A percentile compares a stretch with the other conserved stretches of the same genome.
Conservation (phyloP, 2,797 vertebrate genomes). For the Tragelaphus eurycerus region DNA sequence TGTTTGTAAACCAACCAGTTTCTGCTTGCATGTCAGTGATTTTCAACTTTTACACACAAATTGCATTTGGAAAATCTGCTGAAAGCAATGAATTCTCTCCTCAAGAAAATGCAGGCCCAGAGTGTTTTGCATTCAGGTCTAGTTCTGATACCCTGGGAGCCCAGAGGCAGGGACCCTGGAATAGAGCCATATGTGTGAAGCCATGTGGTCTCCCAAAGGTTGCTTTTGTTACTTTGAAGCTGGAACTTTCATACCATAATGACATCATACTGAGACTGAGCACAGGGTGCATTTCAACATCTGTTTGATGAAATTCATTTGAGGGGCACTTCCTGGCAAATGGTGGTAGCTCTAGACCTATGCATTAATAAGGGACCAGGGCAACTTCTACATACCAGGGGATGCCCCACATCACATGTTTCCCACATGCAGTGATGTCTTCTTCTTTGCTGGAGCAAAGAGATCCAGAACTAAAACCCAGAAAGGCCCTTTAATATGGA, state of each 20-base stretch:
- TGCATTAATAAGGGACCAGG: background rate
- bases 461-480: background rate
- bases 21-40: background rate
- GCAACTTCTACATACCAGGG: background rate
- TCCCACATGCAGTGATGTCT: background rate
- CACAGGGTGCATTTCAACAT: background rate
- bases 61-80: background rate
- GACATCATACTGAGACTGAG: too few species aligned
- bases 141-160: background rate
- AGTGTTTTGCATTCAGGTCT: too few species aligned
- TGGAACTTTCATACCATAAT: background rate
- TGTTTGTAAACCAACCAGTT: background rate
- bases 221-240: background rate
- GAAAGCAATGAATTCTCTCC: background rate
- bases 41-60: background rate
- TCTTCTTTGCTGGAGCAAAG: background rate
- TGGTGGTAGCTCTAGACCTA: background rate
- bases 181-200: background rate
- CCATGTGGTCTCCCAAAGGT: background rate
- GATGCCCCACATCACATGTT: background rate
- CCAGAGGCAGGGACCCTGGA: background rate
- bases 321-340: background rate
- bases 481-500: background rate
- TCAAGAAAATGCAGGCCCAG: background rate
- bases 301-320: background rate